A percentile compares a stretch with the other conserved stretches of the same genome.
phyloP scores from a whole-genome alignment of 1,140 invertebrate species.

The Aphidius gifuensis region DNA sequence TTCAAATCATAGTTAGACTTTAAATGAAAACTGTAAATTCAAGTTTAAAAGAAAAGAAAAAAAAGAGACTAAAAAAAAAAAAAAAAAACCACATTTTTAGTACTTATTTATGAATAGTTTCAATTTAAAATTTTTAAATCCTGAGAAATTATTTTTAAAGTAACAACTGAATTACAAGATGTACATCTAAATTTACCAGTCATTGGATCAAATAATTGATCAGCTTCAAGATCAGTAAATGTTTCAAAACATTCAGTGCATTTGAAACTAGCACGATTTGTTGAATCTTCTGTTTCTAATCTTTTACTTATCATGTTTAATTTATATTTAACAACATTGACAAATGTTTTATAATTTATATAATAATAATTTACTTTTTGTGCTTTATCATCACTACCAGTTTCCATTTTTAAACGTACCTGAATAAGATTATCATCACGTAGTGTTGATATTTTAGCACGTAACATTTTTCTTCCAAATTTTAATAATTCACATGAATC shows the following conservation, averaged over 20 bases:
- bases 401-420: constrained; percentile 90
- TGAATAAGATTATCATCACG: constrained; percentile 94
- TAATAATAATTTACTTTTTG: constrained; percentile 98
- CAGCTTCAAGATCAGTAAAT: constrained; percentile 85
- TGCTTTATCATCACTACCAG: constrained; percentile 90
- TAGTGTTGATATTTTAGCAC: constrained; percentile 79
- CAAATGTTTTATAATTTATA: constrained; percentile 96
- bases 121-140: too few relatives aligned
- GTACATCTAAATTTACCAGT: too few relatives aligned
- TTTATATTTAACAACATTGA: constrained; percentile 97
- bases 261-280: constrained; percentile 92
- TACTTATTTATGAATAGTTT: too few relatives aligned
- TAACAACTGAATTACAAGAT: too few relatives aligned
- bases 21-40: too few relatives aligned
- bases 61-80: too few relatives aligned
- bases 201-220: constrained; percentile 84
- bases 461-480: constrained; percentile 91
- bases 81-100: too few relatives aligned
- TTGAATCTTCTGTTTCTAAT: constrained; percentile 93
- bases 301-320: constrained; percentile 91
- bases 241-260: constrained; percentile 89
- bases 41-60: too few relatives aligned
- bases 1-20: too few relatives aligned
- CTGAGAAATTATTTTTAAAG: constrained; percentile 43
- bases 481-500: constrained; percentile 91